A percentile compares a stretch with the other conserved stretches of the same genome.
These are phyloP conservation scores for Drosophila pullipes DNA, from an alignment of 2,888 invertebrate genomes.

Conservation along the genomic window DNA sequence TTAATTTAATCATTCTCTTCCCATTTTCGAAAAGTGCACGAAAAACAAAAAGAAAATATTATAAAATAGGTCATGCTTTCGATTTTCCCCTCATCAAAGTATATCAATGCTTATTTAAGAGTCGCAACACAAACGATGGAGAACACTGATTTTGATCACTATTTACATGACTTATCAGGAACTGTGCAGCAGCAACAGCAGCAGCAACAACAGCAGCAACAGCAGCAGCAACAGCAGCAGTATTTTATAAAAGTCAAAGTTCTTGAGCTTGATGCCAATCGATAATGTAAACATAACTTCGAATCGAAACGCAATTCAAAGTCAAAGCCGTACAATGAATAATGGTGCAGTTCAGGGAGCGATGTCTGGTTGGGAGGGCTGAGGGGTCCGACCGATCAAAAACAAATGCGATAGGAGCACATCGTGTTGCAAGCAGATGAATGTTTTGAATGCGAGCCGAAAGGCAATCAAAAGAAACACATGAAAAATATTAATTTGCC, in stretches of 20 bases:
- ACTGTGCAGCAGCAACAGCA: conserved; percentile 25
- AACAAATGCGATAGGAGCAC: conserved; percentile 32
- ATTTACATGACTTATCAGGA: conserved; percentile 50
- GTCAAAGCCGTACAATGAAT: conserved; percentile 47
- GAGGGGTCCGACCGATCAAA: conserved; percentile 26
- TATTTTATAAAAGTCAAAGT: conserved; percentile 61
- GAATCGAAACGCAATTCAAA: conserved; percentile 46
- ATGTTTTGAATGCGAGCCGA: conserved; percentile 46
- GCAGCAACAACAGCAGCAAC: conserved; percentile 13
- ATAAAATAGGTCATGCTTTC: neutral
- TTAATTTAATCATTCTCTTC: neutral
- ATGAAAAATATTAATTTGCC: neutral
- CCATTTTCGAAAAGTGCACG: neutral
- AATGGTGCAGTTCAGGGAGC: neutral
- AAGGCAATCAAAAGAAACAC: conserved; percentile 51
- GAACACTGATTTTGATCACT: conserved; percentile 22
- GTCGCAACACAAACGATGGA: conserved; percentile 30
- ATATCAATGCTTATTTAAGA: conserved; percentile 37
- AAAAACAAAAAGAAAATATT: neutral
- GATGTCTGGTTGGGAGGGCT: neutral
- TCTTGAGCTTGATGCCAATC: conserved; percentile 44
- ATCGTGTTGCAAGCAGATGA: conserved; percentile 48
- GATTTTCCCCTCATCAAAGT: conserved; percentile 32
- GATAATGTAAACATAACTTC: conserved; percentile 55
- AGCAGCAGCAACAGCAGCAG: conserved; percentile 14